A percentile compares a stretch with the other conserved stretches of the same genome.
Conservation (phyloP, 2,888 invertebrate species). For the Cacoxenus indagator region DNA sequence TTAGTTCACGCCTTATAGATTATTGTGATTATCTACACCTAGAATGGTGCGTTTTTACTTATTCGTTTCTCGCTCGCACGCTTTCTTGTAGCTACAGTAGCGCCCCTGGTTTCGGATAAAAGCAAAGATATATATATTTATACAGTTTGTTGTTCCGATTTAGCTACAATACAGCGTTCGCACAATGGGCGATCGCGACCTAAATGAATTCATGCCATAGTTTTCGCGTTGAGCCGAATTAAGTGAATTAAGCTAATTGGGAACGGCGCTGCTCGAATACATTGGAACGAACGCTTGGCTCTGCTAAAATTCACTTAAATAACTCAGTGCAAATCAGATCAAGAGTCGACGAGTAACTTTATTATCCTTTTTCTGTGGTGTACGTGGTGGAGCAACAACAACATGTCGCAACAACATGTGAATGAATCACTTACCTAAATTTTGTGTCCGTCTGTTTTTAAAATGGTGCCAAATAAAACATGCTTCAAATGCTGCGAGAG, state of each 20-base stretch:
- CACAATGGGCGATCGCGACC: not conserved
- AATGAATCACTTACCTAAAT: slow-evolving; percentile 43
- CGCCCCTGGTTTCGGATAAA: slow-evolving; percentile 32
- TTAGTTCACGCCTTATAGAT: slow-evolving; percentile 8
- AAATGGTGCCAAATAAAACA: slow-evolving; percentile 60
- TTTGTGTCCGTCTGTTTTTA: slow-evolving; percentile 56
- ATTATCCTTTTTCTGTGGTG: no score
- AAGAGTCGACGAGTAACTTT: not conserved
- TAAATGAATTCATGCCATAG: slow-evolving; percentile 1
- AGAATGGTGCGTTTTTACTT: slow-evolving; percentile 22
- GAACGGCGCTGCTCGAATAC: not conserved
- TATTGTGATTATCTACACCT: slow-evolving; percentile 22
- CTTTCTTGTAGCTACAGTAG: slow-evolving; percentile 48
- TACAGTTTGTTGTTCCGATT: not conserved
- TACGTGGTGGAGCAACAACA: no score
- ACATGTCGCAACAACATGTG: no score
- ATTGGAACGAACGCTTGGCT: not conserved
- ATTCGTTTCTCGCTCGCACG: slow-evolving; percentile 13
- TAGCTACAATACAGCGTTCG: not conserved
- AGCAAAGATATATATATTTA: not conserved
- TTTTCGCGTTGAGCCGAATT: slow-evolving; percentile 12
- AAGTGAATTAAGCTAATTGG: slow-evolving; percentile 17
- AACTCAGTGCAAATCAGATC: not conserved
- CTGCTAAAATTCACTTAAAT: not conserved
- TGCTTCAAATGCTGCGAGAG: slow-evolving; percentile 47